These are phyloP conservation scores for Maniola jurtina DNA, from an alignment of 1,140 invertebrate species.

Conservation along the genomic window DNA sequence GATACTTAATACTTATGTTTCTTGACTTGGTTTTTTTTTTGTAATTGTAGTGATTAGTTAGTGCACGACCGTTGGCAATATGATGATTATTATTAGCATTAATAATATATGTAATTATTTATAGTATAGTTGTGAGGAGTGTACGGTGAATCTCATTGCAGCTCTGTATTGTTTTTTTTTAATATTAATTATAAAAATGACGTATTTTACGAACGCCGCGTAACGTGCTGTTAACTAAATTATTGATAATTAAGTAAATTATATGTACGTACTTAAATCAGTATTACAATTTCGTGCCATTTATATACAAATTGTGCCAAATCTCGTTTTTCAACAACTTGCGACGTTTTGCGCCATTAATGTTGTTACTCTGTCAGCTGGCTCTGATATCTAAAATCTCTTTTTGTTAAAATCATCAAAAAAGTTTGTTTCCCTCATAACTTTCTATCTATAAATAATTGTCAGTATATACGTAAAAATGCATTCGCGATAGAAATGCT, in stretches of 20 bases:
- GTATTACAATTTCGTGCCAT: constrained; percentile 59
- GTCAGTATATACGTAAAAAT: no score
- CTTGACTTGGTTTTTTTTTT: constrained; percentile 38
- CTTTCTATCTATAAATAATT: no score
- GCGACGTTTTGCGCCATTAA: background rate
- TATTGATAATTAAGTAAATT: background rate
- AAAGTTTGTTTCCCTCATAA: no score
- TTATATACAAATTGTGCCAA: constrained; percentile 47
- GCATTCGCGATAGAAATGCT: no score
- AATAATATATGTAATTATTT: constrained; percentile 35
- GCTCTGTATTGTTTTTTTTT: constrained; percentile 51
- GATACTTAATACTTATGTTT: constrained; percentile 41
- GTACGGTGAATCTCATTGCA: constrained; percentile 61
- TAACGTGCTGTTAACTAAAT: constrained; percentile 18
- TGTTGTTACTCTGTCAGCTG: constrained; percentile 9
- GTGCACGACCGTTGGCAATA: constrained; percentile 64
- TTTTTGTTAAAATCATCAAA: no score
- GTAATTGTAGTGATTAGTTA: constrained; percentile 47
- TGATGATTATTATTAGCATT: constrained; percentile 30
- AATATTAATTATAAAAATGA: constrained; percentile 14
- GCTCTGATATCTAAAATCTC: constrained; percentile 15
- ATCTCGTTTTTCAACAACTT: constrained; percentile 21
- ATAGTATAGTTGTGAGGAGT: constrained; percentile 39
- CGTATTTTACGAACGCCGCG: constrained; percentile 25
- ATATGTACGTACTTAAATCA: constrained; percentile 33